phyloP scores from a whole-genome alignment of 2,888 invertebrate genomes.

The Pristionchus japonicus region DNA sequence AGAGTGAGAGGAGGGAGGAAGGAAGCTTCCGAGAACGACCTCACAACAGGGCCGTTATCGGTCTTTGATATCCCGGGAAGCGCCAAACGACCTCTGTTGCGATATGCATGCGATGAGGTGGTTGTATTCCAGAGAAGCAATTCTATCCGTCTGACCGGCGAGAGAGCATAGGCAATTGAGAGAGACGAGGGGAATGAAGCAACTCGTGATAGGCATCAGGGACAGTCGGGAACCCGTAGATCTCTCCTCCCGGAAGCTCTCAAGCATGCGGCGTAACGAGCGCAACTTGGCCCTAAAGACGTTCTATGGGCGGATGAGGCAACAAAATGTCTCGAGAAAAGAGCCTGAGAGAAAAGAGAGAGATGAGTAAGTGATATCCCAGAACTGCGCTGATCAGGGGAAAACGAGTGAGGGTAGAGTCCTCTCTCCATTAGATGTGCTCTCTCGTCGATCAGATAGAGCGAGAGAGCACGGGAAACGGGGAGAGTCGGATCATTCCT shows the following conservation, averaged over 20 bases:
- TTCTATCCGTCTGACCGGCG: no score
- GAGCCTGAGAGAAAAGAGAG: background rate
- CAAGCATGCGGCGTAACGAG: background rate
- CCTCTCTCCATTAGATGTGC: no score
- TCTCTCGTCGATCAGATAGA: no score
- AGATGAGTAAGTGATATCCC: background rate
- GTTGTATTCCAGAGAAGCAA: background rate
- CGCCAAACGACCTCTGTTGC: conserved; percentile 8
- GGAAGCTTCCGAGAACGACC: background rate
- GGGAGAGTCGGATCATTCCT: background rate
- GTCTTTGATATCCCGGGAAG: background rate
- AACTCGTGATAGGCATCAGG: background rate
- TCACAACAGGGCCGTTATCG: background rate
- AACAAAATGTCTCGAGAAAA: background rate
- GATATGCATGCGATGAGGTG: conserved; percentile 8
- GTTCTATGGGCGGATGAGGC: background rate
- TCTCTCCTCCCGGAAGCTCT: background rate
- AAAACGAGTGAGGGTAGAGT: no score
- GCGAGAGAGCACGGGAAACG: background rate
- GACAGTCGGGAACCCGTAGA: background rate
- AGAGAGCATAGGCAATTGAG: no score
- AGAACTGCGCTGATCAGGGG: background rate
- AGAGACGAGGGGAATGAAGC: no score
- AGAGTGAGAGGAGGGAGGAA: background rate
- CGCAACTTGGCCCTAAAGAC: background rate